phyloP scores from a whole-genome alignment of 2,113 vertebrate species.

The Brachypodius melanocephalos region DNA sequence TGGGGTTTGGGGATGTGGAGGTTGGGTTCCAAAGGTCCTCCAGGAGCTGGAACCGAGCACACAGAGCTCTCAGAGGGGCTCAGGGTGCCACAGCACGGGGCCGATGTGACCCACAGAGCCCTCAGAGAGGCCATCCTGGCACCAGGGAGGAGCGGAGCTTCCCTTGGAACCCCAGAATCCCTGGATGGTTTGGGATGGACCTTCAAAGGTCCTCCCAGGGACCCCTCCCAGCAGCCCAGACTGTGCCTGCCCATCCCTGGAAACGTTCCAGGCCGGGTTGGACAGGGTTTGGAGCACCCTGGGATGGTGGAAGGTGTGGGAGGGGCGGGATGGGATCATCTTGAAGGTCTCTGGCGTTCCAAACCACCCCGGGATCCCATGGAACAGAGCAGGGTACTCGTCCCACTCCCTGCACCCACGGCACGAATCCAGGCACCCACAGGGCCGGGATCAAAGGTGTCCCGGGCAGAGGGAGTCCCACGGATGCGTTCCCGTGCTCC shows the following conservation, averaged over 20 bases:
- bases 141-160: accelerated
- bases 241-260: neutral
- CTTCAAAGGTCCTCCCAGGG: neutral
- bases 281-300: neutral
- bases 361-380: accelerated
- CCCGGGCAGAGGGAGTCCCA: neutral
- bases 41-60: conserved; percentile 55
- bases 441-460: neutral
- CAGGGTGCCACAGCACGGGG: too few relatives aligned
- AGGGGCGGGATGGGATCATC: neutral
- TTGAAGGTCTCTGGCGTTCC: neutral
- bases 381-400: neutral
- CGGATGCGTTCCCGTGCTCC: neutral
- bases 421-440: too few relatives aligned
- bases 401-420: too few relatives aligned
- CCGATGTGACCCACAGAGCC: neutral
- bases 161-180: neutral
- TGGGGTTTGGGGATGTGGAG: conserved; percentile 56
- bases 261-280: neutral
- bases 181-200: neutral
- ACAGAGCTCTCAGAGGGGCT: neutral
- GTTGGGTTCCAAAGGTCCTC: neutral
- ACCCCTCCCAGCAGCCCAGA: neutral
- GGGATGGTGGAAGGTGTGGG: neutral
- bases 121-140: too few relatives aligned